These are phyloP conservation scores for Sigmodon hispidus DNA, from an alignment of 2,113 vertebrate species.

Conservation along the genomic window DNA sequence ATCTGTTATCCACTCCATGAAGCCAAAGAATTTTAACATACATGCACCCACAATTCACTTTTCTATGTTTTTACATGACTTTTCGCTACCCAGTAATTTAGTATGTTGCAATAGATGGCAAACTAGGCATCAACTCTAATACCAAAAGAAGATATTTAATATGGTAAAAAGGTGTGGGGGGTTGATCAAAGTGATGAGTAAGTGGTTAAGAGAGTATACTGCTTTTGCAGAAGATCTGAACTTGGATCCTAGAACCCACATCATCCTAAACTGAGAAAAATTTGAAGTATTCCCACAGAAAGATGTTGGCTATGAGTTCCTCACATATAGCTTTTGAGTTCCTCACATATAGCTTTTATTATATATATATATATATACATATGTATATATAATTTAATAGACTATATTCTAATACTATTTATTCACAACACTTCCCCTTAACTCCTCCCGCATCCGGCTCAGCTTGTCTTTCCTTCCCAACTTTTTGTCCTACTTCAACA, in stretches of 20 bases:
- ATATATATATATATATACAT: background rate
- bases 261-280: background rate
- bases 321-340: too few species aligned
- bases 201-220: background rate
- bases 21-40: constrained; percentile 11
- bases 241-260: background rate
- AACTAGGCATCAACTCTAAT: background rate
- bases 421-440: background rate
- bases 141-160: background rate
- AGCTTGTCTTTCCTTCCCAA: background rate
- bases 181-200: too few species aligned
- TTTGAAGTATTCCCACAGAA: background rate
- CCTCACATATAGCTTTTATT: background rate
- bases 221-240: background rate
- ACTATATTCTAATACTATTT: background rate
- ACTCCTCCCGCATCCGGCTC: background rate
- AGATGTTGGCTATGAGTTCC: background rate
- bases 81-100: background rate
- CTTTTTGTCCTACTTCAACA: background rate
- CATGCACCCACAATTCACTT: background rate
- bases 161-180: background rate
- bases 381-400: background rate
- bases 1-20: background rate
- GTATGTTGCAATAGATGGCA: background rate
- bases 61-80: background rate